Evolutionary conservation across 1,140 invertebrate species (phyloP), one percentile per base, ranked within the genome.

Genomic region (Scaptodrosophila lebanonensis): DNA sequence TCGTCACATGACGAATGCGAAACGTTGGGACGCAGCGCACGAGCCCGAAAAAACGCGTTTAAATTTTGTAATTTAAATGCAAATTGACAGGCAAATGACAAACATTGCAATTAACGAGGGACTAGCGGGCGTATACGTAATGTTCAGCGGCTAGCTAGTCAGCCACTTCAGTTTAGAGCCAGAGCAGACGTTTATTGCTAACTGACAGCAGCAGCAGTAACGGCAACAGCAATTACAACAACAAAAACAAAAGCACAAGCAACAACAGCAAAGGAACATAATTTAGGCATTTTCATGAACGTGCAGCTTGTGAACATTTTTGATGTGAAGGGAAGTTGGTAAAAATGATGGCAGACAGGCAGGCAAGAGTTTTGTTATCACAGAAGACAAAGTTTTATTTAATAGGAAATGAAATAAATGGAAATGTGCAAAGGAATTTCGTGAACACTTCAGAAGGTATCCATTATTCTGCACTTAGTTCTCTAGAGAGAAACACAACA

Each of bases 51-150:
- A 66, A 50, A 53, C 65, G 12, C 69, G 66, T 70, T 82, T 82
- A 82, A 82, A 82, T 75, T 82, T 82, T 82, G 75, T 82, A 82
- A 82, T 82, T 82, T 82, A 82, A 82, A 82, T 82, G 75, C 75
- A 82, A 82, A 82, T 82, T 82, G 75, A 75, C 70, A 70, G 53
- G 73, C 68, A 73, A 79, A 79, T 73, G 73, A 79, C 68, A 82
- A 82, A 62, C 75, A 82, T 79, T 82, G 75, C 75, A 82, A 82
- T 82, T 82, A 82, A 82, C 75, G 54, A 60, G 75, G 75, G 75
- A 82, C 66, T 63, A 70, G 76, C 65, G 66, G 73, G 69, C 66
- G 75, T 82, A 82, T 66, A 68, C 64, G 68, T 64, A 77, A 79
- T 65, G 54, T 61, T 62, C n/a, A n/a, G n/a, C n/a, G n/a, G n/a